Evolutionary conservation across 2,888 invertebrate genomes (phyloP), one percentile per base, ranked within the genome.

Genomic region (Megalurothrips usitatus): DNA sequence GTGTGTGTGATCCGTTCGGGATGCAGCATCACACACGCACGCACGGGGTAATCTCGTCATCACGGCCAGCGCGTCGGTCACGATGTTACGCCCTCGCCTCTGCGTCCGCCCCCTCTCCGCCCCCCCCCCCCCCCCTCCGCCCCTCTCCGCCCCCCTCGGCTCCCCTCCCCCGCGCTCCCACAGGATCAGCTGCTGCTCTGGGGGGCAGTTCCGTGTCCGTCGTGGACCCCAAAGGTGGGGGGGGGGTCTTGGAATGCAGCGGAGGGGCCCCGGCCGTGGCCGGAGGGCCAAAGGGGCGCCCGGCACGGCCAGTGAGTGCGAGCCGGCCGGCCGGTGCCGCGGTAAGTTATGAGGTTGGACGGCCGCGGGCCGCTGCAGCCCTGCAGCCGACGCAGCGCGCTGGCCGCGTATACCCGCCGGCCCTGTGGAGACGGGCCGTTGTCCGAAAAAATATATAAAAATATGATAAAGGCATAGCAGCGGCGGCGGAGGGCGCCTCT

Each of bases 261-360:
- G 52, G 52, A 19, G 52, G 2, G 52, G 52, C 10, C 10, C 49
- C 10, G 49, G 49, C 10, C 49, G 49, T 9, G 52, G 52, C 52
- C 14, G 52, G 58, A n/a, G 19, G 58, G 58, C 19, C 10, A 17
- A 17, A n/a, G 58, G 19, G 58, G 10, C 19, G 58, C 58, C 19
- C 19, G 58, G 58, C 14, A 10, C n/a, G 19, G 19, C 52, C 9
- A 17, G 52, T 52, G 52, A 52, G 52, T 23, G 68, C n/a, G 23
- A 23, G 19, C n/a, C 68, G 68, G 19, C 23, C n/a, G 68, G 8
- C n/a, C 23, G n/a, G 19, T 23, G 68, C n/a, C 68, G 68, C 8
- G 68, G 68, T 75, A 75, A 75, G 68, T 75, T 75, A 75, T 75
- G 68, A 75, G 68, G 68, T 75, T 75, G 68, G 26, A 26, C 68